These are phyloP conservation scores for Neoniphon sammara DNA, from an alignment of 2,797 vertebrate species.

Conservation along the genomic window DNA sequence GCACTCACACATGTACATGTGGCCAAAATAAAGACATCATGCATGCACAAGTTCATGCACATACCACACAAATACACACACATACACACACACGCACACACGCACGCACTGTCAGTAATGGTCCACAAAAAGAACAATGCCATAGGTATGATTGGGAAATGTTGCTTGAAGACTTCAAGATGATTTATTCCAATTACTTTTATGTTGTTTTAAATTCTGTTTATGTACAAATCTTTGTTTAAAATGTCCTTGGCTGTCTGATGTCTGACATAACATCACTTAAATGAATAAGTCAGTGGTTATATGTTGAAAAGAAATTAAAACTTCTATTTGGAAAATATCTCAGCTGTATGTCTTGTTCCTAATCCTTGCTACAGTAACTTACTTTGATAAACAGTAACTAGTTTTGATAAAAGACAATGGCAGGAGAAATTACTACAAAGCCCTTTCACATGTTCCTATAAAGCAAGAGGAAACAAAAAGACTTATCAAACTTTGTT, in stretches of 20 bases:
- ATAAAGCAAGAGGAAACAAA: conserved; percentile 68
- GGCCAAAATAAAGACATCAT: conserved; percentile 25
- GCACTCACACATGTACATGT: conserved; percentile 37
- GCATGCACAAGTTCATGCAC: not conserved
- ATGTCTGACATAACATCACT: conserved; percentile 39
- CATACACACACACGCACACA: conserved; percentile 11
- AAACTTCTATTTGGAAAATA: conserved; percentile 55
- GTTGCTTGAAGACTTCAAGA: conserved; percentile 33
- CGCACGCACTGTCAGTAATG: conserved; percentile 13
- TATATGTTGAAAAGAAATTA: conserved; percentile 68
- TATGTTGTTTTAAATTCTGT: conserved; percentile 36
- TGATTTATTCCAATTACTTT: conserved; percentile 38
- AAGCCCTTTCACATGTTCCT: not conserved
- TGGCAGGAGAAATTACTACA: not conserved
- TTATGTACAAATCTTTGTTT: conserved; percentile 33
- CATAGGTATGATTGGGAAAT: conserved; percentile 40
- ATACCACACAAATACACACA: conserved; percentile 1
- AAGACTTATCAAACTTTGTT: conserved; percentile 79
- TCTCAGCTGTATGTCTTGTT: conserved; percentile 3
- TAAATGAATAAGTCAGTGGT: conserved; percentile 40
- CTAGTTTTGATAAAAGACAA: no score
- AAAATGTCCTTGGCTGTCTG: conserved; percentile 16
- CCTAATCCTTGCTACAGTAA: not conserved
- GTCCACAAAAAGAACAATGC: conserved; percentile 27
- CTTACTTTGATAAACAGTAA: no score